phyloP scores from a whole-genome alignment of 2,888 invertebrate genomes.

The Cremastobaeus sp. region DNA sequence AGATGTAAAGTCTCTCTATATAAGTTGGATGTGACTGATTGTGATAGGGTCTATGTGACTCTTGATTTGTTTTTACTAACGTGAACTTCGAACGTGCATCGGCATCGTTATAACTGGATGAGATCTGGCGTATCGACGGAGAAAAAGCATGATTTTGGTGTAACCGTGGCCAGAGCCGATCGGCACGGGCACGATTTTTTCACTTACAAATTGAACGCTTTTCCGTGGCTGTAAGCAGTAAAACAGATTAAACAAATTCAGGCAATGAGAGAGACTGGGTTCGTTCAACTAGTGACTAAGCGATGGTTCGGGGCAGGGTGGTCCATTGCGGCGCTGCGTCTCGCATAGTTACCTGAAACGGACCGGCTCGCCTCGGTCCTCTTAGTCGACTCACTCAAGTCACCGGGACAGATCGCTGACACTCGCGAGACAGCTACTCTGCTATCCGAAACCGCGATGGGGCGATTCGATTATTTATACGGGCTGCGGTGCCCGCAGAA shows the following conservation, averaged over 20 bases:
- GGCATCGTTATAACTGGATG: conserved; percentile 60
- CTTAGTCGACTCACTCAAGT: too few species aligned
- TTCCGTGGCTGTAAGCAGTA: conserved; percentile 59
- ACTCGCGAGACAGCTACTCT: conserved; percentile 17
- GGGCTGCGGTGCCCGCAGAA: conserved; percentile 14
- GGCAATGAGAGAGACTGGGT: conserved; percentile 49
- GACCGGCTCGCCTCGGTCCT: too few species aligned
- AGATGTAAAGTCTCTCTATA: conserved; percentile 41
- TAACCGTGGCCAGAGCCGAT: conserved; percentile 55
- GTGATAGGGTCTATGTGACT: conserved; percentile 55
- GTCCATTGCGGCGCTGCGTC: too few species aligned
- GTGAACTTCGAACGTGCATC: conserved; percentile 59
- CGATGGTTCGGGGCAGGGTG: too few species aligned
- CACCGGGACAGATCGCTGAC: conserved; percentile 9
- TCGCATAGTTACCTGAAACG: too few species aligned
- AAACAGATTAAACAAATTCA: conserved; percentile 59
- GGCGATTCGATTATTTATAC: conserved; percentile 71
- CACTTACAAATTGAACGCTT: conserved; percentile 59
- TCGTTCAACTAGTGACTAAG: too few species aligned
- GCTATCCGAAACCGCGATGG: conserved; percentile 62
- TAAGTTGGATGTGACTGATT: conserved; percentile 33
- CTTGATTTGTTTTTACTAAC: conserved; percentile 59
- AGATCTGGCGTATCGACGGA: conserved; percentile 56
- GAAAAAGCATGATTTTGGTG: conserved; percentile 59
- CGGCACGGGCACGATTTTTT: conserved; percentile 50